These are phyloP conservation scores for Melipona bicolor DNA, from an alignment of 2,888 invertebrate species.

Conservation along the genomic window DNA sequence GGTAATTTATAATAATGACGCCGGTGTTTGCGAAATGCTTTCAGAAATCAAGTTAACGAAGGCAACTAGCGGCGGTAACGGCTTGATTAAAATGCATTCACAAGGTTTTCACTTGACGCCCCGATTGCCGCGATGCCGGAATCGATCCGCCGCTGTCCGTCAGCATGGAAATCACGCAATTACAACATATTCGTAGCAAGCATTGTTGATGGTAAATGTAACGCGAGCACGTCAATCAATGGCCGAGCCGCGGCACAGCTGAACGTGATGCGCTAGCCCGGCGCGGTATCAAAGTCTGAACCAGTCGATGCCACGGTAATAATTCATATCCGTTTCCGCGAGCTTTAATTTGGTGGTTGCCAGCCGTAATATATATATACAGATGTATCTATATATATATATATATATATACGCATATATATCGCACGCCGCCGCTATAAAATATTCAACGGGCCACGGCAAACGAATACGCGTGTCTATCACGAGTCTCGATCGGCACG, in stretches of 20 bases:
- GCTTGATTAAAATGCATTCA: slow-evolving; percentile 15
- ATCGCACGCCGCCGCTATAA: slow-evolving; percentile 9
- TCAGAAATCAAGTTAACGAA: slow-evolving; percentile 16
- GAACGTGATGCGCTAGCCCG: neutral
- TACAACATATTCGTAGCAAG: slow-evolving; percentile 25
- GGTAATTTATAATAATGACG: neutral
- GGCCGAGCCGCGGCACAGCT: neutral
- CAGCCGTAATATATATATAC: neutral
- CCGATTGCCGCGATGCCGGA: neutral
- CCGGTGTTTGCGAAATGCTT: neutral
- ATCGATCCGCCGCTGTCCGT: slow-evolving; percentile 10
- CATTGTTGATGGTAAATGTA: slow-evolving; percentile 36
- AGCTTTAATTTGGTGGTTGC: slow-evolving; percentile 39
- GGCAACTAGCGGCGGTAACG: neutral
- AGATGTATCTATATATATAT: neutral
- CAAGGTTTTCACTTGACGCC: slow-evolving; percentile 8
- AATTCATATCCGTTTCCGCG: slow-evolving; percentile 36
- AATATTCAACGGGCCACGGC: slow-evolving; percentile 30
- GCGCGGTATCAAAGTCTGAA: slow-evolving; percentile 7
- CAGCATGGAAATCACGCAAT: slow-evolving; percentile 14
- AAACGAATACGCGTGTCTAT: neutral
- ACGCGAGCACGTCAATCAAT: slow-evolving; percentile 31
- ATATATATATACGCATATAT: neutral
- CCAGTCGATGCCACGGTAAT: slow-evolving; percentile 20
- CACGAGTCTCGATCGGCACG: neutral